These are phyloP conservation scores for Theonella swinhoei DNA, from an alignment of 37 sponge, comb jelly and placozoan genomes.

Conservation along the genomic window DNA sequence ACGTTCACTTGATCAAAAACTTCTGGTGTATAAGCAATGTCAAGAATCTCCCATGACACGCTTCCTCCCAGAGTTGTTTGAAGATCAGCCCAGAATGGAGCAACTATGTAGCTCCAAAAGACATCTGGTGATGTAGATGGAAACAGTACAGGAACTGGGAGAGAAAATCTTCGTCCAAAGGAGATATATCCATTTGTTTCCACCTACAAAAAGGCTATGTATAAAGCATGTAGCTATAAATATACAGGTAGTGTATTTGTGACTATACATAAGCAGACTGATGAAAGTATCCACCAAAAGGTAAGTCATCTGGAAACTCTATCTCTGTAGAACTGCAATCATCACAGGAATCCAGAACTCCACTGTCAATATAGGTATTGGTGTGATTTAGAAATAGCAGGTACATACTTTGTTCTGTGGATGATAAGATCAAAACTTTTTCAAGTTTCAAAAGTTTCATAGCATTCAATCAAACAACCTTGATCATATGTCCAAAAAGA, in stretches of 20 bases:
- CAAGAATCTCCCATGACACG: constrained; percentile 19
- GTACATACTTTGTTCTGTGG: background rate
- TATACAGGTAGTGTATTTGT: background rate
- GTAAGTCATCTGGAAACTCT: background rate
- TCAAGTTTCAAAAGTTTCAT: background rate
- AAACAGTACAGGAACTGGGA: constrained; percentile 20
- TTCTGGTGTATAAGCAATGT: background rate
- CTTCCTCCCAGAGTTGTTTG: background rate
- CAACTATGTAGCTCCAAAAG: constrained; percentile 9
- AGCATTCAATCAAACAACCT: background rate
- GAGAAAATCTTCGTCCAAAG: constrained; percentile 10
- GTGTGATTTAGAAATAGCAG: background rate
- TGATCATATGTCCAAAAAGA: background rate
- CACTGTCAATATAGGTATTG: background rate
- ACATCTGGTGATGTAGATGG: constrained; percentile 4
- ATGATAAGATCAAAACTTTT: too few species aligned
- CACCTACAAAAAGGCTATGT: background rate
- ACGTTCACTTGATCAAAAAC: constrained; percentile 11
- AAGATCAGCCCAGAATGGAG: constrained; percentile 19
- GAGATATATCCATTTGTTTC: constrained; percentile 28
- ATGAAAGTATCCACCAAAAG: background rate
- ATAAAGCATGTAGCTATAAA: background rate
- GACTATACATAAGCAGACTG: background rate
- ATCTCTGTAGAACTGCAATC: background rate
- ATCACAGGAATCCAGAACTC: background rate